Percentiles rank a stretch among this genome's conserved stretches.
phyloP scores from a whole-genome alignment of 1,140 invertebrate species.

The Mactra quadrangularis region DNA sequence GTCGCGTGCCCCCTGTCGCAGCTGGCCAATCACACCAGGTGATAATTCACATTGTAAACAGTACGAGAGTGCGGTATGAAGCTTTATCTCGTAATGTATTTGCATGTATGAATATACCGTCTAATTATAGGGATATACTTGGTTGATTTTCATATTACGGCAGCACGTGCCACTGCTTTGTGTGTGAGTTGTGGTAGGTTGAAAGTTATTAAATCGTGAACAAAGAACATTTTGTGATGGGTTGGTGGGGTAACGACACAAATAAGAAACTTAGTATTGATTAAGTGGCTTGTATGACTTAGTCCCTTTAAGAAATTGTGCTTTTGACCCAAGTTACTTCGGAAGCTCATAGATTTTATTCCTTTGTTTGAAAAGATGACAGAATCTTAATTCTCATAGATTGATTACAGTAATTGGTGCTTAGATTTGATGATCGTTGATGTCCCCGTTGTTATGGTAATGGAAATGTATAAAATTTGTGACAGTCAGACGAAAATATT shows the following conservation, averaged over 20 bases:
- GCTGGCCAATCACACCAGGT: constrained; percentile 50
- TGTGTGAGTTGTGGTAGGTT: constrained; percentile 20
- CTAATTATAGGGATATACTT: constrained; percentile 60
- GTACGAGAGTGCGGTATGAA: not conserved
- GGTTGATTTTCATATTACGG: constrained; percentile 55
- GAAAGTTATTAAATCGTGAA: constrained; percentile 58
- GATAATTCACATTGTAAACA: constrained; percentile 32
- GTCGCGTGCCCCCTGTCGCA: constrained; percentile 48
- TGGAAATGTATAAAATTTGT: constrained; percentile 34
- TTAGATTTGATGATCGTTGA: constrained; percentile 45
- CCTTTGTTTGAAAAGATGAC: constrained; percentile 55
- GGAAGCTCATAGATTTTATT: constrained; percentile 52
- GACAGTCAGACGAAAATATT: constrained; percentile 37
- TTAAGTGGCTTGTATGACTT: constrained; percentile 41
- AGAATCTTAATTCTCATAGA: constrained; percentile 59
- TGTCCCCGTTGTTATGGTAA: constrained; percentile 48
- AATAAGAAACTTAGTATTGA: constrained; percentile 61
- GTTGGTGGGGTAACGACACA: constrained; percentile 51
- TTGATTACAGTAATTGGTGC: constrained; percentile 60
- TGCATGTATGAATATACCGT: constrained; percentile 61
- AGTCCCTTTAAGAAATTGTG: constrained; percentile 55
- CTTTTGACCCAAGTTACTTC: constrained; percentile 54
- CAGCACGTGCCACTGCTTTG: constrained; percentile 54
- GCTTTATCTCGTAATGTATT: constrained; percentile 48
- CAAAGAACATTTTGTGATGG: constrained; percentile 42